Conservation (phyloP, 1,140 invertebrate species). For the Aradophagus sp. region DNA sequence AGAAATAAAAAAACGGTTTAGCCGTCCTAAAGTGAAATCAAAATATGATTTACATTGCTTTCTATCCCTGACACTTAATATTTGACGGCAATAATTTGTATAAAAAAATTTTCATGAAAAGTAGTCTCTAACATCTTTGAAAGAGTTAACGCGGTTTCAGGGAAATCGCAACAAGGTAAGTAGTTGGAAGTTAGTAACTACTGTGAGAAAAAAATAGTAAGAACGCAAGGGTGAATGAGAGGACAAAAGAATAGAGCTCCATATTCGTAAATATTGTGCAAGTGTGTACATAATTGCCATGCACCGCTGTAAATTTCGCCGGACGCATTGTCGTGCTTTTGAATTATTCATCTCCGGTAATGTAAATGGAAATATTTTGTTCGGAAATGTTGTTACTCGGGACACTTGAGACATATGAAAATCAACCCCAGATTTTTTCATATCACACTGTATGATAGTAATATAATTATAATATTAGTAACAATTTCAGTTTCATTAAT, state of each 20-base stretch:
- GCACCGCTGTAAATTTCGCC: constrained; percentile 58
- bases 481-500: too few species aligned
- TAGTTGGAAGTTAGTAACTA: too few species aligned
- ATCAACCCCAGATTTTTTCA: constrained; percentile 36
- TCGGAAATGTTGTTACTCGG: constrained; percentile 50
- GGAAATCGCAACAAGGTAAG: too few species aligned
- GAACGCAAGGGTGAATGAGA: constrained; percentile 48
- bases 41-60: too few species aligned
- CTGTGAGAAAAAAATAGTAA: constrained; percentile 27
- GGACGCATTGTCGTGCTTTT: constrained; percentile 59
- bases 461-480: neutral
- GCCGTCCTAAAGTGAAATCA: too few species aligned
- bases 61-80: too few species aligned
- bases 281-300: constrained; percentile 59
- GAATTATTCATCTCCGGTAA: constrained; percentile 58
- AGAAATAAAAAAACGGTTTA: too few species aligned
- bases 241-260: constrained; percentile 54
- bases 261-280: constrained; percentile 54
- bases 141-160: too few species aligned
- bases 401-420: constrained; percentile 52
- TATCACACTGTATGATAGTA: constrained; percentile 11
- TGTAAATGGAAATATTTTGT: constrained; percentile 59
- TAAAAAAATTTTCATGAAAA: too few species aligned
- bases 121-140: too few species aligned
- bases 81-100: too few species aligned